Evolutionary conservation across 2,797 vertebrate species (phyloP), one percentile per base, ranked within the genome.

Genomic region (Picus viridis): DNA sequence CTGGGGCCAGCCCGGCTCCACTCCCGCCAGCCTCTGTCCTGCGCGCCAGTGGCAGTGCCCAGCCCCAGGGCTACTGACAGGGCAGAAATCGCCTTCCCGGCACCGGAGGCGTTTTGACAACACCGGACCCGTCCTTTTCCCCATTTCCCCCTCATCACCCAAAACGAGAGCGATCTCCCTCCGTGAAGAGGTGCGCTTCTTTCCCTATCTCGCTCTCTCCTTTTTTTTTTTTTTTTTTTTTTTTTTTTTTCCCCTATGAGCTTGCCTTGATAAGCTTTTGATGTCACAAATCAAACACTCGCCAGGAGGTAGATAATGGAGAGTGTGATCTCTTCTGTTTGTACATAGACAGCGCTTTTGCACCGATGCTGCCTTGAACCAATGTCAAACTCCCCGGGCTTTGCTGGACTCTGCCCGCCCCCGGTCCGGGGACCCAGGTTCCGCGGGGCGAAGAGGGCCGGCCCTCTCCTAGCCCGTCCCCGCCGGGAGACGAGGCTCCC

Each of bases 251-350:
- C n/a, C n/a, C 34, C 34, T 10, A 30, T 47, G 65, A 83, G 76
- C 76, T 84, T 85, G 64, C 77, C 92, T 90, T 91, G 93, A 75
- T 91, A 81, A 87, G 89, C 93, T 94, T 95, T 94, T 95, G 84
- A 94, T 94, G 92, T 92, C 88, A 82, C 88, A 92, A 94, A 97
- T 94, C 89, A 96, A 96, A 93, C 90, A 86, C 93, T 86, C 79
- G 80, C 85, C 94, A 75, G 84, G 93, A 96, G 87, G 91, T 70
- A 85, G 90, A 91, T 92, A 94, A 94, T 94, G 76, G 93, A 87
- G 93, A 96, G 88, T 95, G 92, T 95, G 93, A 94, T 95, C 93
- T 93, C 94, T 80, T 91, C 73, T 90, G 30, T 96, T 94, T 90
- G 92, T 93, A 89, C 92, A 84, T 5, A 93, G 90, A 58, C 79